These are phyloP conservation scores for Rhopilema esculentum DNA, from an alignment of 30 jellyfish, hydroid and myxozoan genomes.

Conservation along the genomic window DNA sequence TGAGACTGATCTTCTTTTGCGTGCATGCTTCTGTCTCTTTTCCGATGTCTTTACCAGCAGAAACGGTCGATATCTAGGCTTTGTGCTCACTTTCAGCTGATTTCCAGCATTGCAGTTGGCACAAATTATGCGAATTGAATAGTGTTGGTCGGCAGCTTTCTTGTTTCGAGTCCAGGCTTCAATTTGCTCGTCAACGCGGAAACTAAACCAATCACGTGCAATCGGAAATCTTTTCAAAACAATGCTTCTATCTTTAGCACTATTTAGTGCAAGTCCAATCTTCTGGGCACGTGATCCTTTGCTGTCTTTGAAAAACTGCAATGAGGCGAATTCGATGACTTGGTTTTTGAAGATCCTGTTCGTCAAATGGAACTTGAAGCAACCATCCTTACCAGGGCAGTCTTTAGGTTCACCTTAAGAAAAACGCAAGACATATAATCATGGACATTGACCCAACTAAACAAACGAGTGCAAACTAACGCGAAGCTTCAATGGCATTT, in stretches of 20 bases:
- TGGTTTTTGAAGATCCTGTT: constrained; percentile 50
- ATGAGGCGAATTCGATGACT: constrained; percentile 35
- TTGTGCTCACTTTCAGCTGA: constrained; percentile 40
- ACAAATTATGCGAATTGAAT: constrained; percentile 44
- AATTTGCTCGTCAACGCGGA: constrained; percentile 47
- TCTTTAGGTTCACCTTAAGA: constrained; percentile 24
- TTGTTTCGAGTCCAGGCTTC: constrained; percentile 22
- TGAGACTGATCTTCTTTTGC: constrained; percentile 62
- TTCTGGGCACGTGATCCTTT: constrained; percentile 20
- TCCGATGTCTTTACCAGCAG: constrained; percentile 50
- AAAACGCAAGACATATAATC: background rate
- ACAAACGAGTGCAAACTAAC: no score
- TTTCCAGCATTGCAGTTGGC: constrained; percentile 26
- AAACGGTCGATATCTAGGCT: constrained; percentile 75
- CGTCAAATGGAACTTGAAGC: constrained; percentile 60
- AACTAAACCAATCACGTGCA: constrained; percentile 57
- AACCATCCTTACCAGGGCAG: constrained; percentile 35
- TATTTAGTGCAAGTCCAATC: constrained; percentile 33
- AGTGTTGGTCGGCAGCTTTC: background rate
- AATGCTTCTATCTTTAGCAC: background rate
- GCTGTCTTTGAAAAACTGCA: constrained; percentile 60
- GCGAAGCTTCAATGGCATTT: no score
- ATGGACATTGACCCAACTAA: no score
- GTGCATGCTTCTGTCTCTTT: constrained; percentile 3
- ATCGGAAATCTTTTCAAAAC: constrained; percentile 39